phyloP scores from a whole-genome alignment of 2,797 vertebrate genomes.

The Hipposideros larvatus region DNA sequence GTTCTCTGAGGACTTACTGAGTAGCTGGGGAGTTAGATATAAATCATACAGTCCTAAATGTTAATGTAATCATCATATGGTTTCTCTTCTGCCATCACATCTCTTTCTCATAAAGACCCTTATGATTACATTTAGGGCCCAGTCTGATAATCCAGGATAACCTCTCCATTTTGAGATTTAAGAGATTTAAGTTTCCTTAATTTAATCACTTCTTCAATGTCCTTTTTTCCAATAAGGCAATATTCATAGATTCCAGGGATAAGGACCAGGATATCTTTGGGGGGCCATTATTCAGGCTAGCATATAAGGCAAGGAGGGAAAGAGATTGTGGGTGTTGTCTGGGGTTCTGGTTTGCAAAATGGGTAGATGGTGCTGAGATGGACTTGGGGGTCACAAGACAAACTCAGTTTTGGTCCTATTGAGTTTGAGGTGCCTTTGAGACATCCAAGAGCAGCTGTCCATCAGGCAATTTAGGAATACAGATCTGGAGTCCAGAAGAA shows the following conservation, averaged over 20 bases:
- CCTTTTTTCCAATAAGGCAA: neutral
- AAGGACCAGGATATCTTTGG: neutral
- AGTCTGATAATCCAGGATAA: neutral
- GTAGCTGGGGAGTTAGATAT: neutral
- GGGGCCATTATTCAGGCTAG: neutral
- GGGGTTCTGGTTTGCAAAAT: neutral
- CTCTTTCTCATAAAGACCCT: neutral
- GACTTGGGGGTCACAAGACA: neutral
- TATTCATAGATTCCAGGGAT: neutral
- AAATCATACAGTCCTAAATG: neutral
- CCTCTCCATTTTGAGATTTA: neutral
- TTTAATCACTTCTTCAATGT: neutral
- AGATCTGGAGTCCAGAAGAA: neutral
- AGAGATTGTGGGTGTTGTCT: neutral
- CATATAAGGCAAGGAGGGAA: neutral
- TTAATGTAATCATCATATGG: neutral
- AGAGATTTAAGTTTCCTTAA: neutral
- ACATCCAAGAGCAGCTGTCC: neutral
- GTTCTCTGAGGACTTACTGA: neutral
- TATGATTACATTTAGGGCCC: neutral
- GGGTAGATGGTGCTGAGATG: neutral
- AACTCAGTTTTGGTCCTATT: neutral
- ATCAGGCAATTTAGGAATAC: neutral
- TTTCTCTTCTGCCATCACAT: neutral
- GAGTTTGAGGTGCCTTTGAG: neutral